Evolutionary conservation across 2,797 vertebrate genomes (phyloP), one percentile per base, ranked within the genome.

Genomic region (Tapirus indicus): DNA sequence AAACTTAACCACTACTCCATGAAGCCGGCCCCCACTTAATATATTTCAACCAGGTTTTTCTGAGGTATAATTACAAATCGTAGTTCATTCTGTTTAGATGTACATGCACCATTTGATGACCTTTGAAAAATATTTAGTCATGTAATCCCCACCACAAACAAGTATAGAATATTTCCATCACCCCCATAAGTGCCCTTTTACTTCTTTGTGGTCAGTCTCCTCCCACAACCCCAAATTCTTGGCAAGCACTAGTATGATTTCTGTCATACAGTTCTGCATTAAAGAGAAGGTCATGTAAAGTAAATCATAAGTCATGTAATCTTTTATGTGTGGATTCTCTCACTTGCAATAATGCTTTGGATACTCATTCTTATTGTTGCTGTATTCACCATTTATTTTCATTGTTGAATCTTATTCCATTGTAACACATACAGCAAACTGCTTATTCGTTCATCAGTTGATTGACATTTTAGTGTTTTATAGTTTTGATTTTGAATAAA

Each of bases 401-500:
- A 94, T 44, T 49, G 7, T 56, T 91, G 47, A 68, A 16, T 79
- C 25, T 1, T 78, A 21, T 47, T 77, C 5, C 7, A 23, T n/a
- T 71, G 4, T 64, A n/a, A 52, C 23, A 60, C 29, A 66, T 38
- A 71, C 7, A 18, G 18, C 9, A 71, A 41, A 44, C 16, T 44
- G 2, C 56, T 71, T 72, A 69, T 44, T 69, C 6, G 12, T 44
- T 93, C 21, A 84, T 91, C 7, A n/a, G 3, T 44, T 56, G 3
- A 20, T 68, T 0, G 17, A 11, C 3, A 91, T 83, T 72, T 71
- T 72, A 64, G 23, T 49, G 8, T 78, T 80, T 79, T 68, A 20
- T 44, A 62, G 29, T 47, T 95, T 88, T 95, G 3, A 60, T 66
- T 90, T 83, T 91, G 21, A 94, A 79, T 94, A 60, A 89, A 74